Conservation (phyloP, 2,797 vertebrate species). For the Sardinella longiceps region DNA sequence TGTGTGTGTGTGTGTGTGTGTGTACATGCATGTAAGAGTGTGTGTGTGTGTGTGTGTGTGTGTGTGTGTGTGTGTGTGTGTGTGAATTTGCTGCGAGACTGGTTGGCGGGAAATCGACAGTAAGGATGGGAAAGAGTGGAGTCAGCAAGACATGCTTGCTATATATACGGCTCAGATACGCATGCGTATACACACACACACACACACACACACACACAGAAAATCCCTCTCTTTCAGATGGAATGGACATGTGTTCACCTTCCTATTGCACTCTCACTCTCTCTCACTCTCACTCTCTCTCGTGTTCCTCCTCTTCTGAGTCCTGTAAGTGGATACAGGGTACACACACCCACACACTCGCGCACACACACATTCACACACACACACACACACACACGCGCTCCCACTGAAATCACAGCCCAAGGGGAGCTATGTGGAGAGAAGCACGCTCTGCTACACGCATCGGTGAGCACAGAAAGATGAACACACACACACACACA, state of each 20-base stretch:
- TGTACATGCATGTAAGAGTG: neutral
- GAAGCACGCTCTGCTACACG: neutral
- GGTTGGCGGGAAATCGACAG: neutral
- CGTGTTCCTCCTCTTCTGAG: neutral
- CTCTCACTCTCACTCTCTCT: neutral
- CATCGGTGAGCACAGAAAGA: neutral
- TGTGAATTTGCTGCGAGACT: neutral
- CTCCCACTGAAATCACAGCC: constrained; percentile 6
- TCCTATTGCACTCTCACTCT: neutral
- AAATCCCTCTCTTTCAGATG: neutral
- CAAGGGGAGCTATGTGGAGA: constrained; percentile 9
- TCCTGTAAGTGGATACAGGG: neutral
- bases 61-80: constrained; percentile 2
- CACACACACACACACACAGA: neutral
- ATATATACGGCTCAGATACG: neutral
- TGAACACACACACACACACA: neutral
- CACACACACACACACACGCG: neutral
- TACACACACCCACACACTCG: neutral
- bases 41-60: neutral
- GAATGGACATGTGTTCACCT: neutral
- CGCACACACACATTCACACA: neutral
- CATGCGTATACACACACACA: neutral
- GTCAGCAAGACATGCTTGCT: constrained; percentile 13
- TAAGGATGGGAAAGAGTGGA: neutral
- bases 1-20: neutral